Base-by-base conservation (phyloP, 2,113 vertebrate genomes). In the Ifrita kowaldi region DNA sequence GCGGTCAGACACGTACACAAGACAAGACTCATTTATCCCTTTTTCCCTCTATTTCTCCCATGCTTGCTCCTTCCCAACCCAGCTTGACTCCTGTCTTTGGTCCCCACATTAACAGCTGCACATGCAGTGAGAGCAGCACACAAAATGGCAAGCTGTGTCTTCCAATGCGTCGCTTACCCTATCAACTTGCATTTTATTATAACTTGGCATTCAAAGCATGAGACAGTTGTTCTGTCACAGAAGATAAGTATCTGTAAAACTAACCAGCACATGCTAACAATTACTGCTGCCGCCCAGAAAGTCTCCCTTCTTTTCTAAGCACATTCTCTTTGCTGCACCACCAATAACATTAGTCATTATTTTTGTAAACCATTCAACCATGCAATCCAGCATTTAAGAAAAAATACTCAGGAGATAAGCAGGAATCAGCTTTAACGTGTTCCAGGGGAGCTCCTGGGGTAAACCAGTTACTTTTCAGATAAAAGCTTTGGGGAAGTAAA, bases 401-500 rank as follows among this genome's bases (percentile, higher is more conserved):
- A 86, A 55, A 94, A 84, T 81, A 56, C 88, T 37, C 83, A 11
- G 23, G 79, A 94, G 95, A 59, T 30, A 68, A 84, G 89, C 52
- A 81, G 53, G 65, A 89, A 84, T 20, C 87, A 81, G 26, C 49
- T 78, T 76, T 57, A 80, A 57, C 17, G 53, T 47, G 52, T 50
- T 88, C 78, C 79, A 89, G 64, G 33, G 37, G 16, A 71, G 68
- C 44, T 94, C 55, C 82, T 15, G 24, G 71, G 79, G 52, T 76
- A 93, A 95, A 86, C 33, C 37, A 77, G 60, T 16, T 91, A n/a
- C 23, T 67, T 60, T 81, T 75, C 47, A 77, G 71, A 60, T 55
- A 91, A 91, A 90, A 93, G 78, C 63, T 93, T 76, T 76, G 50
- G 42, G 39, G 32, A 93, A 93, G 70, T 16, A 63, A 93, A 94